Evolutionary conservation across 2,888 invertebrate genomes (phyloP).

Genomic region (Caenorhabditis afra): DNA sequence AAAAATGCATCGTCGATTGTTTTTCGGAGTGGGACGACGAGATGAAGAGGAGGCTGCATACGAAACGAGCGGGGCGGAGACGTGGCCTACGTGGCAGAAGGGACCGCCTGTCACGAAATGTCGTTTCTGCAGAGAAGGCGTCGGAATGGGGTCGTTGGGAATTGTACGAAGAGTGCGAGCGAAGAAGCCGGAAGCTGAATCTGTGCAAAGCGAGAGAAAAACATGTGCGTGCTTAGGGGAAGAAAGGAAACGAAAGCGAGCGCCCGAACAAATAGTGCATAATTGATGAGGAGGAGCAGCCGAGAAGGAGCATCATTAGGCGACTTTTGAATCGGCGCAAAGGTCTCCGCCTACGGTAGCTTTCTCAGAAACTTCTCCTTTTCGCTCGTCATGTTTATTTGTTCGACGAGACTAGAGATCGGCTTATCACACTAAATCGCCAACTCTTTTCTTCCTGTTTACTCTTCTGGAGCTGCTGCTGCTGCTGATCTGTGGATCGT

Average conservation of each 20-base stretch:
- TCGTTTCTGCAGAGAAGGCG: slow-evolving; percentile 3
- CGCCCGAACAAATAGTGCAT: slow-evolving; percentile 36
- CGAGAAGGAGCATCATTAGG: slow-evolving; percentile 21
- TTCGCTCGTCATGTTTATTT: slow-evolving; percentile 2
- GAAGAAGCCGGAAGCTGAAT: neutral
- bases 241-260: neutral
- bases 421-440: slow-evolving; percentile 13
- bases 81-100: neutral
- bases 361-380: neutral
- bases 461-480: neutral
- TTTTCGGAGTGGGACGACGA: neutral
- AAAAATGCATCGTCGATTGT: no score
- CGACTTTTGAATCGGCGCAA: slow-evolving; percentile 16
- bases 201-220: slow-evolving; percentile 9
- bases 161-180: slow-evolving; percentile 9
- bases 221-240: neutral
- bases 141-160: slow-evolving; percentile 20
- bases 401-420: neutral
- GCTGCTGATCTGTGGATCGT: no score
- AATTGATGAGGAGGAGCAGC: slow-evolving; percentile 29
- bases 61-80: neutral
- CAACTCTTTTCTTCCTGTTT: slow-evolving; percentile 12
- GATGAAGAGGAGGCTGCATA: neutral
- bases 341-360: slow-evolving; percentile 6
- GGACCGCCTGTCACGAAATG: neutral